Conservation (phyloP, 2,113 vertebrate species). For the Pycnonotus jocosus region DNA sequence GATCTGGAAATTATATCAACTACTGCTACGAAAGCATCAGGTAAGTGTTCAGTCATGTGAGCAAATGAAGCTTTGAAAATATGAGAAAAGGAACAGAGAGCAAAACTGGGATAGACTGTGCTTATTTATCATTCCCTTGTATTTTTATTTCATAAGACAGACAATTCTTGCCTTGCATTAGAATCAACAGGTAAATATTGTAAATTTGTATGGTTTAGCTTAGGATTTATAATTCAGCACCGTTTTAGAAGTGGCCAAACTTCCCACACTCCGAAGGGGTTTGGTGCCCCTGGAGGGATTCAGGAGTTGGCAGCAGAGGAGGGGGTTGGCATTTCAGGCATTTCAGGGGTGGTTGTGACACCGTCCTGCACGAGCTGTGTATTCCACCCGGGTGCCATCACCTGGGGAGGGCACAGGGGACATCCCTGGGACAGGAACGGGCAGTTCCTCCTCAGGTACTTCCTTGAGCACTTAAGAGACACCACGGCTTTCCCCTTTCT, state of each 20-base stretch:
- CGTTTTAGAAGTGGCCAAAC: rapidly evolving
- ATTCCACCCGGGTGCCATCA: neutral
- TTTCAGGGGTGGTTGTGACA: neutral
- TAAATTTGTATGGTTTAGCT: neutral
- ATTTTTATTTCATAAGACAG: neutral
- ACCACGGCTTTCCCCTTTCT: neutral
- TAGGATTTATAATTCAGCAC: neutral
- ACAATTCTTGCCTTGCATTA: neutral
- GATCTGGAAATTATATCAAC: neutral
- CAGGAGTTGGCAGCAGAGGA: neutral
- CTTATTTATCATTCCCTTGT: neutral
- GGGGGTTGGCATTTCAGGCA: neutral
- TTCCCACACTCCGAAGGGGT: rapidly evolving
- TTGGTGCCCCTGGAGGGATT: rapidly evolving
- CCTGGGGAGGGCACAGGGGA: neutral
- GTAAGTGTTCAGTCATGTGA: neutral
- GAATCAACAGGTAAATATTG: neutral
- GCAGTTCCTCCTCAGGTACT: neutral
- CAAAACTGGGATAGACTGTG: neutral
- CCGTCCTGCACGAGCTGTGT: neutral
- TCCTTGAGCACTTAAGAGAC: neutral
- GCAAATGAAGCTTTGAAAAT: neutral
- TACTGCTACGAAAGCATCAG: neutral
- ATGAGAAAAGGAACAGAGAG: neutral
- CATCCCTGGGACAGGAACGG: neutral